Evolutionary conservation across 2,113 vertebrate species (phyloP).

Genomic region (Nycticorax nycticorax): DNA sequence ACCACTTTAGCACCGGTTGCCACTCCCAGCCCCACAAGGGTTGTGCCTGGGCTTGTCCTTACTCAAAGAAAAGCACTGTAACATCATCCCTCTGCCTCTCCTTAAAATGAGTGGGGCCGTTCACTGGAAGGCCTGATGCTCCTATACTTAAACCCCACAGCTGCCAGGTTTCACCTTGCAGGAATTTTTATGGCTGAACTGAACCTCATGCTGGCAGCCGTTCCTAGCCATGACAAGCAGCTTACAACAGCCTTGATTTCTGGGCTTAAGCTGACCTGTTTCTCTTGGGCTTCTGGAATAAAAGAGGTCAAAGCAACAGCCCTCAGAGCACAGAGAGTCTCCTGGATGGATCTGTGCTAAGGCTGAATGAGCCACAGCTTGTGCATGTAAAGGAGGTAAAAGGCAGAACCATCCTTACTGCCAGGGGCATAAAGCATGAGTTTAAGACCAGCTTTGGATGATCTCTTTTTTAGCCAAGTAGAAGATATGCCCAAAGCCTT

Average conservation of each 20-base stretch:
- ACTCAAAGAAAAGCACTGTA: background rate
- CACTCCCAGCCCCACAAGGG: background rate
- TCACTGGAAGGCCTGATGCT: background rate
- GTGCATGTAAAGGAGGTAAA: background rate
- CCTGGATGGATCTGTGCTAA: background rate
- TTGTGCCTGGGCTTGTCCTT: background rate
- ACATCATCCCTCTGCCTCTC: background rate
- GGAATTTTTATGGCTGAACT: background rate
- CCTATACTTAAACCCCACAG: background rate
- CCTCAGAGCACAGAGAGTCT: background rate
- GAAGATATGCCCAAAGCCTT: background rate
- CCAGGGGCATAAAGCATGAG: background rate
- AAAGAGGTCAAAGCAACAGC: background rate
- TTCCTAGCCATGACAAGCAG: background rate
- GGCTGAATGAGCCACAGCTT: background rate
- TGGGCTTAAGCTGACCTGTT: background rate
- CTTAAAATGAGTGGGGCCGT: rapidly evolving
- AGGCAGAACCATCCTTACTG: background rate
- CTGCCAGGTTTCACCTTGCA: background rate
- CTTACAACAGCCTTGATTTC: background rate
- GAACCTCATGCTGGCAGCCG: background rate
- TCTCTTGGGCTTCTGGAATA: background rate
- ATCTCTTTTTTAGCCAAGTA: background rate
- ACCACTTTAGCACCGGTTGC: background rate
- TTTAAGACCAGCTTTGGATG: background rate